Percentiles rank a stretch among this genome's conserved stretches.
Conservation (phyloP, 64 coral and sea anemone species). For the Montipora cactus region DNA sequence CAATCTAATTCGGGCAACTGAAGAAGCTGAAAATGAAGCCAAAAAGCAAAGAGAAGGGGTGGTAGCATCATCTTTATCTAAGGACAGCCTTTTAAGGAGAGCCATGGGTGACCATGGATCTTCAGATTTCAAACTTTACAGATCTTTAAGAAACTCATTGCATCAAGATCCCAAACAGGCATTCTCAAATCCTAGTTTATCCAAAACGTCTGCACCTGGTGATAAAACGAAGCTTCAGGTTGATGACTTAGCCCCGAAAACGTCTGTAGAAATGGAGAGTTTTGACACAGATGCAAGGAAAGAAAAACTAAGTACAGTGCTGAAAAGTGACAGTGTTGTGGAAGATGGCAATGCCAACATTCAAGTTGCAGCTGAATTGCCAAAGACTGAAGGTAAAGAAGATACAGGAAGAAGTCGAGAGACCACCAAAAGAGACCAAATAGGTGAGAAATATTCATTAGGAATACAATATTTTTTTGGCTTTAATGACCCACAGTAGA, state of each 20-base stretch:
- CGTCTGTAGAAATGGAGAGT: slow-evolving; percentile 4
- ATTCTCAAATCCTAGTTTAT: neutral
- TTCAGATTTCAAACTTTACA: slow-evolving; percentile 30
- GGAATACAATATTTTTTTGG: neutral
- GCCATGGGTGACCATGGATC: neutral
- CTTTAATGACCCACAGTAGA: neutral
- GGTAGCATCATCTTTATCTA: neutral
- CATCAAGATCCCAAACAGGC: neutral
- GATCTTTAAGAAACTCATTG: neutral
- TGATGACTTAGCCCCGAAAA: neutral
- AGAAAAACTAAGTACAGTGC: neutral
- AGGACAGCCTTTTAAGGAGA: slow-evolving; percentile 12
- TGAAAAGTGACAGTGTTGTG: slow-evolving; percentile 12
- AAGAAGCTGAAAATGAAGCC: slow-evolving; percentile 38
- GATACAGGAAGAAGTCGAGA: slow-evolving; percentile 4
- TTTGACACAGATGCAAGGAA: neutral
- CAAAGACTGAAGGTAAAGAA: neutral
- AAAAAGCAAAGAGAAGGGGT: neutral
- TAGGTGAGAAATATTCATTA: neutral
- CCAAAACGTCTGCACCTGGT: neutral
- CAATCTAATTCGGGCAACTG: slow-evolving; percentile 49
- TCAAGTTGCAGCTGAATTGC: neutral
- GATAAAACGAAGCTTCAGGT: neutral
- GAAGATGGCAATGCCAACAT: neutral
- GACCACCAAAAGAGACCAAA: slow-evolving; percentile 3